Percentiles rank a stretch among this genome's conserved stretches.
Conservation (phyloP, 2,797 vertebrate genomes). For the Premnoplex brunnescens region DNA sequence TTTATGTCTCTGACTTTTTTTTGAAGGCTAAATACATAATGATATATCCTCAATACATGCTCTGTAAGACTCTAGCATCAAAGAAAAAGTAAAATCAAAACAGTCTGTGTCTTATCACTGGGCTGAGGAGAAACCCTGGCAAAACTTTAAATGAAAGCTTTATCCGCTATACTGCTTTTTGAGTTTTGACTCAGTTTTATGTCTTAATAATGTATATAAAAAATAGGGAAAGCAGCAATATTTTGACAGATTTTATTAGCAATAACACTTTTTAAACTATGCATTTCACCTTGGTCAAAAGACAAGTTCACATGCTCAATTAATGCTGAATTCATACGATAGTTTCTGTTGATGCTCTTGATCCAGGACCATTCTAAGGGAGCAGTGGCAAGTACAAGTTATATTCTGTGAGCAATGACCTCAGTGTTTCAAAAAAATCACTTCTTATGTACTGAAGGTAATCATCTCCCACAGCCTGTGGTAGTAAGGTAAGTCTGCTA, state of each 20-base stretch:
- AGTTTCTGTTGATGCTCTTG: background rate
- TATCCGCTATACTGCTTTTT: background rate
- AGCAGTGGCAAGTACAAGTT: background rate
- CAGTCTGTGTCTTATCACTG: background rate
- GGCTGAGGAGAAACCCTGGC: background rate
- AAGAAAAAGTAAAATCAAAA: background rate
- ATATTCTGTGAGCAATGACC: background rate
- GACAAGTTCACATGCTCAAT: background rate
- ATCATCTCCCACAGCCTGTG: background rate
- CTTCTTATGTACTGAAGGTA: background rate
- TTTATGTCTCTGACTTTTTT: background rate
- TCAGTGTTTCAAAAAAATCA: background rate
- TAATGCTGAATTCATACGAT: background rate
- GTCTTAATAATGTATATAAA: background rate
- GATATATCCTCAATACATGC: background rate
- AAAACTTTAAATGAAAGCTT: background rate
- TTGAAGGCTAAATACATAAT: background rate
- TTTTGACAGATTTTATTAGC: background rate
- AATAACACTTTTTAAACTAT: background rate
- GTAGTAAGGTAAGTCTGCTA: background rate
- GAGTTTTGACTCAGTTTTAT: background rate
- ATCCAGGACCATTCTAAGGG: background rate
- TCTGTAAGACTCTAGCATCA: background rate
- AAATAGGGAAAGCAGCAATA: background rate
- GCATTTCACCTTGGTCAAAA: background rate